Evolutionary conservation across 2,888 invertebrate species (phyloP).

Genomic region (Arctia plantaginis): DNA sequence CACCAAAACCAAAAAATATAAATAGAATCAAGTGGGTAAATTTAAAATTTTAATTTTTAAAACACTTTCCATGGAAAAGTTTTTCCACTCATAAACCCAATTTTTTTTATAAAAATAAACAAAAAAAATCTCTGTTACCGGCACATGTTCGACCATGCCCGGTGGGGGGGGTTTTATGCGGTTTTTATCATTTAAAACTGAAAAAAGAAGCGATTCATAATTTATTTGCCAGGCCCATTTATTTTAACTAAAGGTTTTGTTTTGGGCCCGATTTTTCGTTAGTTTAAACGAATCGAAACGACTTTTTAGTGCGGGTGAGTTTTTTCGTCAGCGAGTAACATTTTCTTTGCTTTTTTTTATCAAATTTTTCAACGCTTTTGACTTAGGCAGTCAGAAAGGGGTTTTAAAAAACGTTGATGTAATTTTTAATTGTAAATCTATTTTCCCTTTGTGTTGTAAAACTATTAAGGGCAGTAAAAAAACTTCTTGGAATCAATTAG

Average conservation of each 20-base stretch:
- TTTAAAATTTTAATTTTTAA: neutral
- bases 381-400: too few species aligned
- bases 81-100: neutral
- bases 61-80: neutral
- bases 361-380: too few species aligned
- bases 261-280: neutral
- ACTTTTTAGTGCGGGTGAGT: neutral
- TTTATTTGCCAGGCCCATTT: slow-evolving; percentile 43
- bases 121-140: slow-evolving; percentile 25
- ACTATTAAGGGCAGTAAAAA: too few species aligned
- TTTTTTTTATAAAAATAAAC: slow-evolving; percentile 36
- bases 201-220: slow-evolving; percentile 50
- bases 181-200: slow-evolving; percentile 54
- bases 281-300: neutral
- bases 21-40: neutral
- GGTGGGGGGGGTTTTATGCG: slow-evolving; percentile 53
- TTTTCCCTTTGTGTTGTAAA: too few species aligned
- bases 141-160: slow-evolving; percentile 24
- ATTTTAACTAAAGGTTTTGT: slow-evolving; percentile 35
- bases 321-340: neutral
- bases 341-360: too few species aligned
- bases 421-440: too few species aligned
- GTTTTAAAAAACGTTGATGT: too few species aligned
- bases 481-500: too few species aligned
- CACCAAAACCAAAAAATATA: neutral